phyloP scores from a whole-genome alignment of 2,888 invertebrate genomes.

The Drosophila formosana region DNA sequence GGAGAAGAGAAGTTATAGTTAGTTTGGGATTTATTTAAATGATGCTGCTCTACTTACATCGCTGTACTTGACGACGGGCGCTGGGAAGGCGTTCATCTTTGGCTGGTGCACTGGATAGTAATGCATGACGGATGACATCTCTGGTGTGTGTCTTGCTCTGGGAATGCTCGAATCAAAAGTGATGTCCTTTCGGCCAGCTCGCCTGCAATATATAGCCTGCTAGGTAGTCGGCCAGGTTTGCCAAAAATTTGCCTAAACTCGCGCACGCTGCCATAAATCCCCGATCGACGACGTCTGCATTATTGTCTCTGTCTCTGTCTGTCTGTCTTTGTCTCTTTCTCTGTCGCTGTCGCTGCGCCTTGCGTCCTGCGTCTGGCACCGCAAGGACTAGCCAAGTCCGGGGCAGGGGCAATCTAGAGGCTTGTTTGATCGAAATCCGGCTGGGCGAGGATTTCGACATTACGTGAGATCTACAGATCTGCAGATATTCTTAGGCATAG shows the following conservation, averaged over 20 bases:
- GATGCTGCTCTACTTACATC: conserved; percentile 45
- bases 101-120: conserved; percentile 74
- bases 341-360: not conserved
- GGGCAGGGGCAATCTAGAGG: conserved; percentile 68
- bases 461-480: conserved; percentile 52
- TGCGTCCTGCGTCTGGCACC: conserved; percentile 43
- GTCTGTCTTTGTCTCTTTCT: conserved; percentile 22
- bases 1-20: not conserved
- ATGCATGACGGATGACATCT: conserved; percentile 75
- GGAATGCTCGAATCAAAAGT: conserved; percentile 52
- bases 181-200: conserved; percentile 45
- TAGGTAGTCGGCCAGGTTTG: conserved; percentile 58
- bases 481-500: conserved; percentile 33
- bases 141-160: conserved; percentile 31
- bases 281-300: conserved; percentile 11
- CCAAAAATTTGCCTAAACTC: conserved; percentile 75
- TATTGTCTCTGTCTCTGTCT: conserved; percentile 27
- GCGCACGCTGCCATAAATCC: conserved; percentile 71
- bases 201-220: conserved; percentile 49
- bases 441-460: conserved; percentile 64
- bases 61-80: conserved; percentile 60
- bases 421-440: conserved; percentile 74
- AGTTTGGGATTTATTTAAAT: not conserved
- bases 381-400: conserved; percentile 60
- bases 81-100: conserved; percentile 55